Evolutionary conservation across 1,140 invertebrate genomes (phyloP), one percentile per base, ranked within the genome.

Genomic region (Eupristina koningsbergeri): DNA sequence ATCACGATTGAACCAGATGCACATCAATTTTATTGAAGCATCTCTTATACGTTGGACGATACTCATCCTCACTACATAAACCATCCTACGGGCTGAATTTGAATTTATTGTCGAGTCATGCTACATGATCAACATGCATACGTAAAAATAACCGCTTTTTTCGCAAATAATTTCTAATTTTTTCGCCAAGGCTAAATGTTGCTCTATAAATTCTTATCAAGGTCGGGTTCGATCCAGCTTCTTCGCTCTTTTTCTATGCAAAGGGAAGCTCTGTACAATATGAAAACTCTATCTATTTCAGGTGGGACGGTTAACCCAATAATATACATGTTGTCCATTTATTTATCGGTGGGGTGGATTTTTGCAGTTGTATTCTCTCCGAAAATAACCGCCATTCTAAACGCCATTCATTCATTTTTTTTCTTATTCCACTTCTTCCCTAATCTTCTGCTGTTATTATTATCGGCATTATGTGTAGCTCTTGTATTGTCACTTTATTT

Each of bases 241-340:
- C 15, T 34, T 71, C 61, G 13, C 81, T n/a, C 29, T 26, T 26
- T 47, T n/a, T 34, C 45, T 74, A 13, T 34, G 26, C 50, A 47
- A 36, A 47, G 53, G 31, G 61, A 73, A 61, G 61, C 34, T n/a
- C 13, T 0, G 22, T 2, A 34, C 58, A 41, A 34, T 84, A 79
- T 83, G 69, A 83, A 71, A 71, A 50, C 64, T 84, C 83, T 80
- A 80, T 84, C 83, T 80, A 80, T 84, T 84, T 84, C 83, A 84
- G 77, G 76, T 84, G 39, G 13, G 31, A 47, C 47, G 81, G 22
- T 53, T 74, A 74, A 84, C 77, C 79, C 77, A 69, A 84, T 84
- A 84, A 84, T 80, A 84, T 80, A 84, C 77, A 64, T 73, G 75
- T 63, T 74, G 67, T 36, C 13, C 47, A 17, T n/a, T 26, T 61